Base-by-base conservation (phyloP, 2,113 vertebrate genomes). In the Phylloscopus trochilus region DNA sequence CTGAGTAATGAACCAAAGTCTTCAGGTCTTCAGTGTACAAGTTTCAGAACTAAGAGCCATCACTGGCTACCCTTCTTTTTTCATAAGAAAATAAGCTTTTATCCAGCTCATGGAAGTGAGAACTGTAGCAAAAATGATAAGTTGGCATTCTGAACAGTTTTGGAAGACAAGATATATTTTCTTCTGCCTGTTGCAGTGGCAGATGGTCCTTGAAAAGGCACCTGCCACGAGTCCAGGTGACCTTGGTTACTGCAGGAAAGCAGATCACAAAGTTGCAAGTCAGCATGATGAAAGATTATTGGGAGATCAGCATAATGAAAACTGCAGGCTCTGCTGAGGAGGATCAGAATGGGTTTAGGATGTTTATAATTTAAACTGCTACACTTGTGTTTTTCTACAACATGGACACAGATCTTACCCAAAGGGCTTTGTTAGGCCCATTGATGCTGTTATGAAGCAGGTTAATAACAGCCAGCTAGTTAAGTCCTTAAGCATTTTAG, bases 261-360 rank as follows among this genome's bases (percentile, higher is more conserved):
- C 44, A 87, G 91, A 47, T 88, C 17, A 3, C 3, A 5, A n/a
- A 69, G 49, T 83, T 86, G 64, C 91, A 75, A 76, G 83, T 95
- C 91, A 92, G 94, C 95, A 55, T 35, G 72, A 77, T 47, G 72
- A 70, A 96, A 90, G 93, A 95, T 96, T 96, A 96, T 79, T 67
- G 46, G 56, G 85, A 94, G 96, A 93, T 97, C 95, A 94, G 41
- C 4, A 0, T 67, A 62, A 86, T 81, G 82, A 87, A 89, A 95
- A n/a, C 58, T 46, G 72, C 59, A 92, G 92, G 55, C 58, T 93
- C 43, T 94, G 64, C 39, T 92, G 83, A 93, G 79, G 52, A 76
- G 76, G 95, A 90, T 96, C 76, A 81, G 80, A 92, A 68, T 60
- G 73, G 93, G 72, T 75, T 96, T 95, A 92, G 58, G 68, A 68